phyloP scores from a whole-genome alignment of 2,113 vertebrate species.

The Petroica traversi region DNA sequence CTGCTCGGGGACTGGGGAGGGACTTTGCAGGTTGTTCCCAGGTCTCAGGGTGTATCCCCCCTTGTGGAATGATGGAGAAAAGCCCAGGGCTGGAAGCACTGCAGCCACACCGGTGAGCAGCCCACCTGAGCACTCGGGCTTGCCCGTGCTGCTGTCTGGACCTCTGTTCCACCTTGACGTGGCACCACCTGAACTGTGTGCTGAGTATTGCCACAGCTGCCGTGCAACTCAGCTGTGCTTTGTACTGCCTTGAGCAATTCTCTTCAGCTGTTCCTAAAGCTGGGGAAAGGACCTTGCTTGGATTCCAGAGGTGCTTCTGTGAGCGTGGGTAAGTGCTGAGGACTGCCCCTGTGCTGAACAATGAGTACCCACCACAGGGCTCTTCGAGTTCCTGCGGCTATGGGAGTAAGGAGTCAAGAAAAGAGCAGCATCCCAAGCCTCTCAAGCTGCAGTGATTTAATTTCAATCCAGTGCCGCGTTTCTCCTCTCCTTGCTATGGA shows the following conservation, averaged over 20 bases:
- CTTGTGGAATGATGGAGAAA: neutral
- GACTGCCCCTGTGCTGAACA: neutral
- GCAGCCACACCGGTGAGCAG: neutral
- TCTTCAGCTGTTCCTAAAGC: neutral
- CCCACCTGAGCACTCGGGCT: neutral
- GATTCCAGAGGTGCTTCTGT: neutral
- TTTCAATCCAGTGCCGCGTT: neutral
- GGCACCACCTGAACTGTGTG: fast-evolving
- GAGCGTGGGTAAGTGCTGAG: neutral
- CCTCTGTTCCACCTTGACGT: fast-evolving
- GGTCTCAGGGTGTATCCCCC: neutral
- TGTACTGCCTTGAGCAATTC: neutral
- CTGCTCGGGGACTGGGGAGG: neutral
- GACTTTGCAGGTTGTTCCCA: neutral
- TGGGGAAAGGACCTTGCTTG: neutral
- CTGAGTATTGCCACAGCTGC: fast-evolving
- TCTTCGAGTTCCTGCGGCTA: fast-evolving
- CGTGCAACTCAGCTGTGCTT: neutral
- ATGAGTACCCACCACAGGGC: neutral
- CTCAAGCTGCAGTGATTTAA: neutral
- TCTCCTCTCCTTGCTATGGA: neutral
- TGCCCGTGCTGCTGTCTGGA: neutral
- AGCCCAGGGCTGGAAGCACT: neutral
- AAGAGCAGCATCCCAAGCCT: neutral
- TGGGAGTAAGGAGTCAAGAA: neutral